Conservation (phyloP, 2,888 invertebrate species). For the Agapostemon virescens region DNA sequence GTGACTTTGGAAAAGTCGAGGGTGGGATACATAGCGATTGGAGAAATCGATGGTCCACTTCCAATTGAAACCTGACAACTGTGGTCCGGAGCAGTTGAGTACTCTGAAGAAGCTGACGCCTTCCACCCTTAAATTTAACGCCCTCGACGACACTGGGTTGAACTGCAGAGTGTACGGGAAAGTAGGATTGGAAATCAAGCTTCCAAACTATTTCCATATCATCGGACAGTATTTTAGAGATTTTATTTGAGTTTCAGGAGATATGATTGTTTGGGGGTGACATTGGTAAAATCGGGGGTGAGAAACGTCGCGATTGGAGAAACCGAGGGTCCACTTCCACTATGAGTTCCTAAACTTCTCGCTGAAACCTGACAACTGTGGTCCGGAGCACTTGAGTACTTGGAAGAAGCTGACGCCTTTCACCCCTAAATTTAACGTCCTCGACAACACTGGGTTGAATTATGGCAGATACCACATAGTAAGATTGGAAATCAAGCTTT, state of each 20-base stretch:
- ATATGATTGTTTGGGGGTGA: neutral
- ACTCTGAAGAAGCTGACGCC: too few relatives aligned
- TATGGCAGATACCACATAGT: too few relatives aligned
- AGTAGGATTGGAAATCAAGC: neutral
- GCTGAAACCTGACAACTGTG: neutral
- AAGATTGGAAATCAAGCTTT: neutral
- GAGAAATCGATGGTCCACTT: too few relatives aligned
- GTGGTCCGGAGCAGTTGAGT: too few relatives aligned
- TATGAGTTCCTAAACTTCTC: neutral
- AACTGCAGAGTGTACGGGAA: too few relatives aligned
- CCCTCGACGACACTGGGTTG: too few relatives aligned
- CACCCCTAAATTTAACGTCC: neutral
- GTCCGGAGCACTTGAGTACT: neutral
- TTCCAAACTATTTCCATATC: neutral
- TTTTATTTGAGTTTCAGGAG: too few relatives aligned
- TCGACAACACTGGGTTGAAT: neutral
- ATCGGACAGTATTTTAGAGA: neutral
- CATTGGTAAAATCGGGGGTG: slow-evolving; percentile 10
- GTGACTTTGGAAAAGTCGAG: neutral
- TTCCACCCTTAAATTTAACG: too few relatives aligned
- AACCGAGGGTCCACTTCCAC: slow-evolving; percentile 33
- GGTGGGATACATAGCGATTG: too few relatives aligned
- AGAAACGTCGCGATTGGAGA: slow-evolving; percentile 33
- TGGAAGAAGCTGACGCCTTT: neutral
- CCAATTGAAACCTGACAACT: too few relatives aligned